phyloP scores from a whole-genome alignment of 64 coral and sea anemone species.

The Montipora foliosa region DNA sequence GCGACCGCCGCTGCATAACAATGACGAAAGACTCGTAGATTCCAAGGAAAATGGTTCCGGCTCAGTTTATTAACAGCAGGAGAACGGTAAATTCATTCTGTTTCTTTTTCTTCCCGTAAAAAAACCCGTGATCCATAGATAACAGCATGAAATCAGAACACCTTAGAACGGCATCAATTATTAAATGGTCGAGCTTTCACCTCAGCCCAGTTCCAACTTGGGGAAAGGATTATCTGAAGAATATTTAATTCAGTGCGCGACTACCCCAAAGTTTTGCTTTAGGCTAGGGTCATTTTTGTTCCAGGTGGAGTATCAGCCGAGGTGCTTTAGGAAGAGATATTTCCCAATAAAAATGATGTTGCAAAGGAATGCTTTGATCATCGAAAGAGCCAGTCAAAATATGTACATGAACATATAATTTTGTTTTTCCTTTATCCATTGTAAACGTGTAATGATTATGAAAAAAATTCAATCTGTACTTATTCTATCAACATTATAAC shows the following conservation, averaged over 20 bases:
- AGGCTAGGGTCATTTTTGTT: not conserved
- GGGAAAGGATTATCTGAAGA: not conserved
- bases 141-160: constrained; percentile 11
- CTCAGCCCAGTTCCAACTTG: not conserved
- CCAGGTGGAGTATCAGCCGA: too few relatives aligned
- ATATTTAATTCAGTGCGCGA: not conserved
- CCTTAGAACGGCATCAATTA: constrained; percentile 15
- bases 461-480: constrained; percentile 19
- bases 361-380: not conserved
- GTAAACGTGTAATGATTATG: not conserved
- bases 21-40: not conserved
- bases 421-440: not conserved
- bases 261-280: not conserved
- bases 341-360: not conserved
- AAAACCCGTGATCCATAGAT: not conserved
- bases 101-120: not conserved
- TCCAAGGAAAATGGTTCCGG: not conserved
- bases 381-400: constrained; percentile 19
- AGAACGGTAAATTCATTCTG: not conserved
- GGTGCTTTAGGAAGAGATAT: not conserved
- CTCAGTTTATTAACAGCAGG: not conserved
- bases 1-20: not conserved
- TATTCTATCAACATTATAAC: constrained; percentile 25
- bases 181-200: constrained; percentile 6
- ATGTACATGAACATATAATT: not conserved